Evolutionary conservation across 1,140 invertebrate species (phyloP).

Genomic region (Hyphantria cunea): DNA sequence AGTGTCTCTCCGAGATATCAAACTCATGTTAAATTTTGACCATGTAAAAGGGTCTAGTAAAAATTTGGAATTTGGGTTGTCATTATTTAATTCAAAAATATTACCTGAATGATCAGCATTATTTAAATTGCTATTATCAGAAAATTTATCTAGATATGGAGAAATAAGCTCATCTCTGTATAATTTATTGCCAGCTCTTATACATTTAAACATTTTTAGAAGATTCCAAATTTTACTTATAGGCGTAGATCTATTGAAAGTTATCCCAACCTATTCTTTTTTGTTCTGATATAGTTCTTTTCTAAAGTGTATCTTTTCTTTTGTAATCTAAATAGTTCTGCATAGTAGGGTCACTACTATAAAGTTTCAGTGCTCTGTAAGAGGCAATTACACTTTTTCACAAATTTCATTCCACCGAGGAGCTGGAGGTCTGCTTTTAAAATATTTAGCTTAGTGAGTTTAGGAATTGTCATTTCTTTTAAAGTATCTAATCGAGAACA

Average conservation of each 20-base stretch:
- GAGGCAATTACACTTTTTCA: slow-evolving; percentile 13
- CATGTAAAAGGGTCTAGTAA: slow-evolving; percentile 7
- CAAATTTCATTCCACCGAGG: too few species aligned
- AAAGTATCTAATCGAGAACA: slow-evolving; percentile 1
- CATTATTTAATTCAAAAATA: slow-evolving; percentile 4
- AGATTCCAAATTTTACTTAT: slow-evolving; percentile 11
- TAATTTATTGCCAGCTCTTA: slow-evolving; percentile 6
- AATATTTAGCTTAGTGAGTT: neutral
- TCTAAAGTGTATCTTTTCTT: slow-evolving; percentile 2
- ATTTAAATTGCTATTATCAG: slow-evolving; percentile 9
- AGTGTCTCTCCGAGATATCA: neutral
- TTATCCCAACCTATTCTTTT: slow-evolving; percentile 5
- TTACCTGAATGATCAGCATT: neutral
- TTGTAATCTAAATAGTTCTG: slow-evolving; percentile 2
- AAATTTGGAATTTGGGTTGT: neutral
- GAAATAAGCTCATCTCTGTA: slow-evolving; percentile 6
- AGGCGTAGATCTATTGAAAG: slow-evolving; percentile 11
- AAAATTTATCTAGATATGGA: slow-evolving; percentile 9
- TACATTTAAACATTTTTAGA: slow-evolving; percentile 9
- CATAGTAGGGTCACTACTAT: slow-evolving; percentile 10
- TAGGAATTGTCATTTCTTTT: neutral
- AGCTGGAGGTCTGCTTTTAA: too few species aligned
- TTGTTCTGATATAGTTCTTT: slow-evolving; percentile 11
- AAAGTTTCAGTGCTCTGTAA: slow-evolving; percentile 5
- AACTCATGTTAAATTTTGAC: slow-evolving; percentile 2